A percentile compares a stretch with the other conserved stretches of the same genome.
These are phyloP conservation scores for Matsumurasca onukii DNA, from an alignment of 1,140 invertebrate species.

Conservation along the genomic window DNA sequence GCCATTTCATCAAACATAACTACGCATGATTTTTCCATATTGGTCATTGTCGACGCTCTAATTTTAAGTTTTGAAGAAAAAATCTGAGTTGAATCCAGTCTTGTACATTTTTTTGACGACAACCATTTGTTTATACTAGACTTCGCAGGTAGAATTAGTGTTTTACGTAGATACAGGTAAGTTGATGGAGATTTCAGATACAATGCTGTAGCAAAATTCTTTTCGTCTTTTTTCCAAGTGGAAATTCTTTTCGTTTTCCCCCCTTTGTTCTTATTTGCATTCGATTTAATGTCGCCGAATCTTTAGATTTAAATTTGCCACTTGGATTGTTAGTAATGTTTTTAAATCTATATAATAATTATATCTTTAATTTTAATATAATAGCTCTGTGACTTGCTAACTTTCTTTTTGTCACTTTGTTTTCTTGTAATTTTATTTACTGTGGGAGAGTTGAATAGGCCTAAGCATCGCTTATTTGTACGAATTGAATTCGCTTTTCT, in stretches of 20 bases:
- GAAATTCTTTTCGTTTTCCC: no score
- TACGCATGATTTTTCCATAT: background rate
- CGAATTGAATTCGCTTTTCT: background rate
- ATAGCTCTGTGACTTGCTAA: background rate
- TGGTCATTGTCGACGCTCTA: no score
- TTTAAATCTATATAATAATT: background rate
- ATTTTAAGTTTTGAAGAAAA: background rate
- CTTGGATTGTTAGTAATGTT: background rate
- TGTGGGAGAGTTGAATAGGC: background rate
- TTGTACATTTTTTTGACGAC: background rate
- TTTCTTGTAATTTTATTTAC: background rate
- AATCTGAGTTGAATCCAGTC: background rate
- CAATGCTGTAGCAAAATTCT: background rate
- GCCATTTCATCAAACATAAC: conserved; percentile 1
- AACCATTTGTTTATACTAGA: background rate
- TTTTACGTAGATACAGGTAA: background rate
- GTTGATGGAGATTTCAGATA: background rate
- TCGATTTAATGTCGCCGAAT: background rate
- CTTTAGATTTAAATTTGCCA: background rate
- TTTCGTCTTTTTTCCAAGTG: background rate
- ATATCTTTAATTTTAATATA: background rate
- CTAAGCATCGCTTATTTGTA: background rate
- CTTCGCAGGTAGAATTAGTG: background rate
- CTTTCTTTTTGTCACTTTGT: background rate
- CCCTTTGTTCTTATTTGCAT: background rate